Percentiles rank a stretch among this genome's conserved stretches.
Evolutionary conservation across 2,797 vertebrate species (phyloP).

Genomic region (Rhinella marina): DNA sequence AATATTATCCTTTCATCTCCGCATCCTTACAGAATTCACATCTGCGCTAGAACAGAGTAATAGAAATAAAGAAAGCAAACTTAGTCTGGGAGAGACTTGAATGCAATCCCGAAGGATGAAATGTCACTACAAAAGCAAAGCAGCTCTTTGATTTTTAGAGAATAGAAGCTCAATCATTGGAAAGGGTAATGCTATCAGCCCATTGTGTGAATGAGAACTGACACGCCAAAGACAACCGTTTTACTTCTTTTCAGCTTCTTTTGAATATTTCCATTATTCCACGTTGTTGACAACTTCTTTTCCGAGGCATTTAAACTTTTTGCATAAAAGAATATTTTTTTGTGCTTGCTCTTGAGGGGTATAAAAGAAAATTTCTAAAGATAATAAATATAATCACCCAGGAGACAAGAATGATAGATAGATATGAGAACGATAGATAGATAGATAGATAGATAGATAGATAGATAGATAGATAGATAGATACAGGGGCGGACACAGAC

Average conservation of each 20-base stretch:
- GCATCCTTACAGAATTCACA: conserved; percentile 65
- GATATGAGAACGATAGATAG: no score
- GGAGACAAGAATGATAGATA: no score
- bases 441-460: no score
- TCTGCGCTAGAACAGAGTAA: conserved; percentile 63
- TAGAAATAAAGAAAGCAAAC: conserved; percentile 44
- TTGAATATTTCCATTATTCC: conserved; percentile 42
- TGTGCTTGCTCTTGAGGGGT: no score
- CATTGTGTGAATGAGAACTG: conserved; percentile 58
- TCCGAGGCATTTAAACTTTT: conserved; percentile 55
- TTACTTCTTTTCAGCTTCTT: conserved; percentile 36
- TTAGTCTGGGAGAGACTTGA: conserved; percentile 49
- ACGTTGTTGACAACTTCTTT: conserved; percentile 51
- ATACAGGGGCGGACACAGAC: no score
- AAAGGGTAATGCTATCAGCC: conserved; percentile 57
- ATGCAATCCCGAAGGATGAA: conserved; percentile 66
- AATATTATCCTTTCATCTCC: conserved; percentile 62
- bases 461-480: no score
- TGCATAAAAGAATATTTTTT: neutral
- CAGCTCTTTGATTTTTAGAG: conserved; percentile 64
- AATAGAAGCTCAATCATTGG: conserved; percentile 62
- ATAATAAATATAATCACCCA: no score
- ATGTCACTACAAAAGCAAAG: conserved; percentile 48
- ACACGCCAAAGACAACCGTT: conserved; percentile 49
- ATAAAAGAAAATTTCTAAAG: no score